Percentiles rank a stretch among this genome's conserved stretches.
These are phyloP conservation scores for Hormiphora californensis DNA, from an alignment of 37 sponge, comb jelly and placozoan genomes.

Conservation along the genomic window DNA sequence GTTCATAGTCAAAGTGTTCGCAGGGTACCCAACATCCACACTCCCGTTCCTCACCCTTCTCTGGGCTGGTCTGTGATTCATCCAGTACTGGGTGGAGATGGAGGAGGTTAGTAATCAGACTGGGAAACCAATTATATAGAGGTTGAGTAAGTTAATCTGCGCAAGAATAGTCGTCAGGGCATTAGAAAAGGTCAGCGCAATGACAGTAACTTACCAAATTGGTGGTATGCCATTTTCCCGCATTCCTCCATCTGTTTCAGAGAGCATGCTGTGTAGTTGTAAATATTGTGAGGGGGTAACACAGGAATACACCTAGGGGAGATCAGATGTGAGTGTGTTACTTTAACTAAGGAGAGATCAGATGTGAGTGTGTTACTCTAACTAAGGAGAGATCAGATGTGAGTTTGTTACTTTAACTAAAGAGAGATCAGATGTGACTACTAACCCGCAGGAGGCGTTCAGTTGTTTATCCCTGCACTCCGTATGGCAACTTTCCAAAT, in stretches of 20 bases:
- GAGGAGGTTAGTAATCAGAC: no score
- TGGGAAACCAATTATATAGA: no score
- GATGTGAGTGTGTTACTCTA: no score
- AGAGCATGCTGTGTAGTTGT: neutral
- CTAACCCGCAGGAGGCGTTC: neutral
- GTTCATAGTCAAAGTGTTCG: neutral
- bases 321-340: no score
- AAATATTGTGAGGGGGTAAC: neutral
- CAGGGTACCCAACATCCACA: constrained; percentile 1
- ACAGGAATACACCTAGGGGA: neutral
- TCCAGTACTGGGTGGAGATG: constrained; percentile 11
- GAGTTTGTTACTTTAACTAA: no score
- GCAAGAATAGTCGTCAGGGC: neutral
- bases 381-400: no score
- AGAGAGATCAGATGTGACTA: no score
- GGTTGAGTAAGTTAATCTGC: neutral
- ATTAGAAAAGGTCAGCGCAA: no score
- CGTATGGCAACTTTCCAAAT: neutral
- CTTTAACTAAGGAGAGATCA: no score
- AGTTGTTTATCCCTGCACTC: neutral
- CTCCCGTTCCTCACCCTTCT: neutral
- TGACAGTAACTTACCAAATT: neutral
- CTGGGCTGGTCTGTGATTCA: neutral
- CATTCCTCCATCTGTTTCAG: constrained; percentile 12
- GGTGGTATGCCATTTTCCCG: neutral